These are phyloP conservation scores for Gallinago undulata DNA, from an alignment of 2,113 vertebrate species.

Conservation along the genomic window DNA sequence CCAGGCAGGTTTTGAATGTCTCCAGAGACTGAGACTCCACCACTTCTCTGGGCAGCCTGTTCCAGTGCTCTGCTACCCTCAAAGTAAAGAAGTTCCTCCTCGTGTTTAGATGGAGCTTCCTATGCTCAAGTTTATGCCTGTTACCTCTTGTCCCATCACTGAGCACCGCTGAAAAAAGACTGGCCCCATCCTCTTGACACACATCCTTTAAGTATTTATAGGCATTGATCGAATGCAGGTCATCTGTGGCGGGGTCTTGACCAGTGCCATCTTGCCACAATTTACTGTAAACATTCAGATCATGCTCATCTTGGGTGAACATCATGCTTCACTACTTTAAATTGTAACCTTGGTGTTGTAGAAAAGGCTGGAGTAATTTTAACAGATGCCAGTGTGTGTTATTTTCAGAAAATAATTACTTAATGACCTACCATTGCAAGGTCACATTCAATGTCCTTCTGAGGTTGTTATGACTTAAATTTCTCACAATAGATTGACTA, in stretches of 20 bases:
- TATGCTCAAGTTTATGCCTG: too few relatives aligned
- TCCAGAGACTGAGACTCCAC: too few relatives aligned
- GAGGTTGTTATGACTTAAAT: background rate
- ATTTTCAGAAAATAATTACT: conserved; percentile 37
- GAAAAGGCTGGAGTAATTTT: background rate
- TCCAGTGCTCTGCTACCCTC: too few relatives aligned
- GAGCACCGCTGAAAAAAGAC: too few relatives aligned
- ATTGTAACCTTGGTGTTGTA: background rate
- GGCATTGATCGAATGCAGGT: background rate
- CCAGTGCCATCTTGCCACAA: background rate
- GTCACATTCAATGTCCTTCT: background rate
- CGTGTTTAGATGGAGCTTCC: too few relatives aligned
- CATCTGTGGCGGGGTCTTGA: background rate
- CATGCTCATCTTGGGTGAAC: background rate
- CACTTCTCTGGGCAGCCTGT: too few relatives aligned
- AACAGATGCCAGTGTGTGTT: background rate
- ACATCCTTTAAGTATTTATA: too few relatives aligned
- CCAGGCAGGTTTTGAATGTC: too few relatives aligned
- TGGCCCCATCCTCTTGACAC: too few relatives aligned
- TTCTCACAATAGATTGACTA: background rate
- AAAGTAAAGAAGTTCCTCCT: too few relatives aligned
- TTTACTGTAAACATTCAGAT: background rate
- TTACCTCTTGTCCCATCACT: too few relatives aligned
- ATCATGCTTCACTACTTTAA: background rate
- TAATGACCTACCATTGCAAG: background rate